Percentiles rank a stretch among this genome's conserved stretches.
These are phyloP conservation scores for Myathropa florea DNA, from an alignment of 2,888 invertebrate species.

Conservation along the genomic window DNA sequence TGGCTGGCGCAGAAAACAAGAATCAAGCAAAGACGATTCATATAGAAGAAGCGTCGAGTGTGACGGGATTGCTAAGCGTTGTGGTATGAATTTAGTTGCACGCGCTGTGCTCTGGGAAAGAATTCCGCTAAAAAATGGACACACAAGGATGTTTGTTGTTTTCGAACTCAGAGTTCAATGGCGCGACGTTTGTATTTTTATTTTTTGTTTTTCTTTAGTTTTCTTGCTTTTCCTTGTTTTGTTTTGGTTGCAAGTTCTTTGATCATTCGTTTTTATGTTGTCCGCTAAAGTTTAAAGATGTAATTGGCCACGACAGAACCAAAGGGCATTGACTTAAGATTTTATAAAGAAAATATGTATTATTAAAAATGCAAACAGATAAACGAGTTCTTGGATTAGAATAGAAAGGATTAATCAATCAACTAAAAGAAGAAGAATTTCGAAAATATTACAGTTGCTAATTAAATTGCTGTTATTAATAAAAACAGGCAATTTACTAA, in stretches of 20 bases:
- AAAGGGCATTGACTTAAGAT: constrained; percentile 36
- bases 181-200: constrained; percentile 48
- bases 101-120: constrained; percentile 26
- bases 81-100: constrained; percentile 35
- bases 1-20: constrained; percentile 26
- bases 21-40: constrained; percentile 27
- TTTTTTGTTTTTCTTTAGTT: not conserved
- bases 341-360: not conserved
- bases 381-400: no score
- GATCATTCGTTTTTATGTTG: constrained; percentile 20
- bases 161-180: constrained; percentile 50
- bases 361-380: not conserved
- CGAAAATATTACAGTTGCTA: no score
- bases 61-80: constrained; percentile 38
- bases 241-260: constrained; percentile 29
- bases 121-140: constrained; percentile 41
- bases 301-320: constrained; percentile 20
- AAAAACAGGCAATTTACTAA: no score
- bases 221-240: constrained; percentile 23
- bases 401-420: no score
- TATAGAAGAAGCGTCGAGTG: constrained; percentile 32
- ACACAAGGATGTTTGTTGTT: constrained; percentile 68
- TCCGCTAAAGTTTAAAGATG: constrained; percentile 2
- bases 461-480: no score
- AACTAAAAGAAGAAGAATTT: no score